Percentiles rank a stretch among this genome's conserved stretches.
phyloP scores from a whole-genome alignment of 2,113 vertebrate species.

The Aramus guarauna region DNA sequence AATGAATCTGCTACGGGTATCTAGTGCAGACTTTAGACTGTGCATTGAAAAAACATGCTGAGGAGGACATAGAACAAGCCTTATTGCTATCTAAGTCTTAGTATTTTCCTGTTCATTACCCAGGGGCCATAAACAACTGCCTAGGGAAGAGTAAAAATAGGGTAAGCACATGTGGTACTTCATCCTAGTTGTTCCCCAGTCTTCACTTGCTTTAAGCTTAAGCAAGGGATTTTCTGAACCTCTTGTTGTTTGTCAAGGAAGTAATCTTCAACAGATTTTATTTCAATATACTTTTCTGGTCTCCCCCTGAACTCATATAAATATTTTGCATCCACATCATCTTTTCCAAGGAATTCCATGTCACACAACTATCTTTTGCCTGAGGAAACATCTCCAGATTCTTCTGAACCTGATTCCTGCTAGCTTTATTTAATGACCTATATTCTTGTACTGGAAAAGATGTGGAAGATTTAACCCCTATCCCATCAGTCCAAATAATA shows the following conservation, averaged over 20 bases:
- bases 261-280: not conserved
- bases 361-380: not conserved
- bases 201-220: not conserved
- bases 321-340: not conserved
- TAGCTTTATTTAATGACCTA: not conserved
- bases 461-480: not conserved
- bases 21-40: not conserved
- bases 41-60: not conserved
- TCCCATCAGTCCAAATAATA: not conserved
- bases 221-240: not conserved
- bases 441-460: not conserved
- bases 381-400: not conserved
- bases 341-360: not conserved
- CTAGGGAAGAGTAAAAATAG: not conserved
- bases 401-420: not conserved
- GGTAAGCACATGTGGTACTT: not conserved
- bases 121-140: not conserved
- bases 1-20: not conserved
- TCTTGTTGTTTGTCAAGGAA: not conserved
- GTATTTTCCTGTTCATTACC: not conserved
- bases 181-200: not conserved
- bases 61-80: not conserved
- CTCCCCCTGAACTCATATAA: not conserved
- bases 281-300: not conserved
- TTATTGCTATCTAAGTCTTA: not conserved